A percentile compares a stretch with the other conserved stretches of the same genome.
phyloP scores from a whole-genome alignment of 2,113 vertebrate species.

The Epinephelus lanceolatus region DNA sequence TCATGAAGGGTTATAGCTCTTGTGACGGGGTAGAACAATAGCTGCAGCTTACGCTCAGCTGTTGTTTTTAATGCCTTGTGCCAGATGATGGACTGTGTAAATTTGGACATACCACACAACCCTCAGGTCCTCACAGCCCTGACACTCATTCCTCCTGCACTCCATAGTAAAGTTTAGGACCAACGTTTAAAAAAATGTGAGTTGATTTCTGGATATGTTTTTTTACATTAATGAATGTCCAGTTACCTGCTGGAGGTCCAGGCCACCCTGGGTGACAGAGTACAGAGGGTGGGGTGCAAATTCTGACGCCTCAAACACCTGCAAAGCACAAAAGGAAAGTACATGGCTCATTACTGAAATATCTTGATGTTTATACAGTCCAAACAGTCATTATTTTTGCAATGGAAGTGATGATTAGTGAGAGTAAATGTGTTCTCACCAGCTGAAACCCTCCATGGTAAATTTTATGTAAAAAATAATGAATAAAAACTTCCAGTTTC shows the following conservation, averaged over 20 bases:
- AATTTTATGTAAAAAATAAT: constrained; percentile 39
- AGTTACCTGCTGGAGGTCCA: constrained; percentile 84
- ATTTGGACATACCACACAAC: constrained; percentile 71
- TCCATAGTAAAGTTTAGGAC: neutral
- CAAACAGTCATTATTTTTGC: constrained; percentile 6
- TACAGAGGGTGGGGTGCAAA: constrained; percentile 82
- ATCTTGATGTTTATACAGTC: constrained; percentile 13
- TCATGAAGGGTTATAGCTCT: constrained; percentile 70
- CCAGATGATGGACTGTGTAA: constrained; percentile 75
- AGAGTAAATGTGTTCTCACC: constrained; percentile 18
- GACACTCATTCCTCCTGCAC: constrained; percentile 17
- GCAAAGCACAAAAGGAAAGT: constrained; percentile 15
- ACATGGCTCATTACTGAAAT: constrained; percentile 9
- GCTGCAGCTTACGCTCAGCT: constrained; percentile 81
- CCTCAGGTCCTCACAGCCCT: constrained; percentile 42
- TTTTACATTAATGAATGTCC: constrained; percentile 9
- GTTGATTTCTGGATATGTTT: no score
- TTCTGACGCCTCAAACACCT: constrained; percentile 81
- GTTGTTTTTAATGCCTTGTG: constrained; percentile 77
- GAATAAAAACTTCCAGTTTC: constrained; percentile 31
- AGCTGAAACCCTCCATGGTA: constrained; percentile 11
- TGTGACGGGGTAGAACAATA: constrained; percentile 79
- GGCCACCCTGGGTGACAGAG: constrained; percentile 80
- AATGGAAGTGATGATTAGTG: constrained; percentile 2
- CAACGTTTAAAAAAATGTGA: neutral